Evolutionary conservation across 2,888 invertebrate species (phyloP).

Genomic region (Melangyna quadrimaculata): DNA sequence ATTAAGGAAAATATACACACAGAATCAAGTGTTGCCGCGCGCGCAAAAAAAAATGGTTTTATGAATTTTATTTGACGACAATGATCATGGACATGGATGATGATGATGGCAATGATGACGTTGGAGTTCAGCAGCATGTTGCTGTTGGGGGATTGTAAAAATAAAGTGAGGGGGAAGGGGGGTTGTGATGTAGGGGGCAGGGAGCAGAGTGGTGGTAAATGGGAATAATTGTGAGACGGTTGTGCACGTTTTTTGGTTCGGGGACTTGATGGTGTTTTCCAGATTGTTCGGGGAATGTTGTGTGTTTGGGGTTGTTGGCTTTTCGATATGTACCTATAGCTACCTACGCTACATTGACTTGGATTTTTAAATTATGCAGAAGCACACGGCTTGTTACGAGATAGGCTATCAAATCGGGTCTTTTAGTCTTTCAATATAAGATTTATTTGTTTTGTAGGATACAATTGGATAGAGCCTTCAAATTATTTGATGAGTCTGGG

Average conservation of each 20-base stretch:
- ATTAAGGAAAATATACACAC: slow-evolving; percentile 68
- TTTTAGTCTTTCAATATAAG: not conserved
- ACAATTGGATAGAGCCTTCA: not conserved
- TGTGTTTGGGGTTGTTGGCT: slow-evolving; percentile 79
- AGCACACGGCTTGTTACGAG: not conserved
- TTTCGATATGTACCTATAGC: slow-evolving; percentile 69
- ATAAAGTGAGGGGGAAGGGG: not conserved
- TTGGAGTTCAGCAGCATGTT: slow-evolving; percentile 46
- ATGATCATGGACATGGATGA: slow-evolving; percentile 40
- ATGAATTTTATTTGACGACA: slow-evolving; percentile 54
- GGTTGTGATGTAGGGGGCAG: not conserved
- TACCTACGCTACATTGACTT: not conserved
- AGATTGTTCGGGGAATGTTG: slow-evolving; percentile 64
- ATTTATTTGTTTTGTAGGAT: not conserved
- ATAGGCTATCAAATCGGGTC: not conserved
- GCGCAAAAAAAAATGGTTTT: slow-evolving; percentile 18
- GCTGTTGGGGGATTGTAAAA: slow-evolving; percentile 47
- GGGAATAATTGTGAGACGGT: not conserved
- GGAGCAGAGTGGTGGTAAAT: not conserved
- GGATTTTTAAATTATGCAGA: slow-evolving; percentile 12
- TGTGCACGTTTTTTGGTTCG: slow-evolving; percentile 2
- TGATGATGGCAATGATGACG: slow-evolving; percentile 74
- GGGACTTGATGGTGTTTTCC: slow-evolving; percentile 37
- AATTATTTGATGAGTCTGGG: not conserved
- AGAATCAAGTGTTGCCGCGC: slow-evolving; percentile 61